phyloP scores from a whole-genome alignment of 2,888 invertebrate genomes.

The Ligdia adustata region DNA sequence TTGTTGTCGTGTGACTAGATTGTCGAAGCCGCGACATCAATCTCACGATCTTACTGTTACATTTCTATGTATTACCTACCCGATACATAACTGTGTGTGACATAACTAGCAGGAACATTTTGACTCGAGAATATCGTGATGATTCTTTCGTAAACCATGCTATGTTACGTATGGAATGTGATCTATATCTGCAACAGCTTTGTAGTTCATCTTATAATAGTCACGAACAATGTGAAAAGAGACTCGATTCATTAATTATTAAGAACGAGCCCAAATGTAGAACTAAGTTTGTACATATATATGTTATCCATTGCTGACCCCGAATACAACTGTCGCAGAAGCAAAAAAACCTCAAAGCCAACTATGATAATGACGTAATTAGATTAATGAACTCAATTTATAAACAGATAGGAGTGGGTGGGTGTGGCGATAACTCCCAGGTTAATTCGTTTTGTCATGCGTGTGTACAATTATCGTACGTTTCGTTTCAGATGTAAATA shows the following conservation, averaged over 20 bases:
- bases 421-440: constrained; percentile 23
- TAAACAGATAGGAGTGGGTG: constrained; percentile 19
- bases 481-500: constrained; percentile 17
- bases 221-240: neutral
- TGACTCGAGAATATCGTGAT: constrained; percentile 9
- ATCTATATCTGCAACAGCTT: neutral
- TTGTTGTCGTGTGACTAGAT: constrained; percentile 10
- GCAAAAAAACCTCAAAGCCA: neutral
- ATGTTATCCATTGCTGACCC: too few relatives aligned
- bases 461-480: constrained; percentile 2
- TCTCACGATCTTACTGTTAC: constrained; percentile 19
- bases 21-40: constrained; percentile 11
- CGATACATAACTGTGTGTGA: constrained; percentile 18
- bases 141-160: constrained; percentile 2
- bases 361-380: constrained; percentile 12
- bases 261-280: too few relatives aligned
- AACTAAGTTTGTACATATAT: too few relatives aligned
- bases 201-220: neutral
- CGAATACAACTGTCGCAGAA: neutral
- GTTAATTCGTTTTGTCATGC: constrained; percentile 19
- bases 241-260: neutral
- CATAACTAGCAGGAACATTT: constrained; percentile 24
- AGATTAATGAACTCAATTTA: constrained; percentile 19
- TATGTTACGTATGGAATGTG: neutral
- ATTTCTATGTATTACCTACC: constrained; percentile 18